Evolutionary conservation across 2,888 invertebrate genomes (phyloP).

Genomic region (Cheilosia variabilis): DNA sequence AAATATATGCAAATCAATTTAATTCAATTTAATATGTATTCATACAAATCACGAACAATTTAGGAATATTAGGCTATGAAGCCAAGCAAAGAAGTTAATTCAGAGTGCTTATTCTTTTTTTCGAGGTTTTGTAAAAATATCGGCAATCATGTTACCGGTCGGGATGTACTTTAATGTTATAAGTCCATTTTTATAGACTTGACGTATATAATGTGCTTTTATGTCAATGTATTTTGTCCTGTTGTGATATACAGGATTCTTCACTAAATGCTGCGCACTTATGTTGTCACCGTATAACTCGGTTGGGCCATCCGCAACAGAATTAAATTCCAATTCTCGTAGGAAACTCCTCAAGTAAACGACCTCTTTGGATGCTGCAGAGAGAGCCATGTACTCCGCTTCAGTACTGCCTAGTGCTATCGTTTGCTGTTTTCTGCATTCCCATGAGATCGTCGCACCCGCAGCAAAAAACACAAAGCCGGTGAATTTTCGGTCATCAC

Average conservation of each 20-base stretch:
- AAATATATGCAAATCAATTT: background rate
- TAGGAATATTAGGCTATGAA: background rate
- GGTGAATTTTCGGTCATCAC: slow-evolving; percentile 32
- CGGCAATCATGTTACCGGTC: slow-evolving; percentile 60
- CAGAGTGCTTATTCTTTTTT: slow-evolving; percentile 11
- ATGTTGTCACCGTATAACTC: slow-evolving; percentile 26
- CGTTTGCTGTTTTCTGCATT: slow-evolving; percentile 41
- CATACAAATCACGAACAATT: background rate
- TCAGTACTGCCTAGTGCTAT: slow-evolving; percentile 33
- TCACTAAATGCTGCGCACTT: slow-evolving; percentile 35
- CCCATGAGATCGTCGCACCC: slow-evolving; percentile 33
- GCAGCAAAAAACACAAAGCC: slow-evolving; percentile 39
- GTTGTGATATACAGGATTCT: slow-evolving; percentile 33
- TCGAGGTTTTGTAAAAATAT: slow-evolving; percentile 34
- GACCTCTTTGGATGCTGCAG: slow-evolving; percentile 40
- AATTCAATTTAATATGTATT: background rate
- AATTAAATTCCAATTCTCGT: slow-evolving; percentile 6
- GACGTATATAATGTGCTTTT: slow-evolving; percentile 20
- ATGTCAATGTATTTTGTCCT: slow-evolving; percentile 46
- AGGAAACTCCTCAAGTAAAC: slow-evolving; percentile 22
- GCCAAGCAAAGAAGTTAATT: slow-evolving; percentile 7
- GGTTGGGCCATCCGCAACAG: slow-evolving; percentile 13
- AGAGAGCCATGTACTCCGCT: slow-evolving; percentile 34
- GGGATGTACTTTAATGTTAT: slow-evolving; percentile 20
- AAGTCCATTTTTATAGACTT: slow-evolving; percentile 15